A percentile compares a stretch with the other conserved stretches of the same genome.
phyloP scores from a whole-genome alignment of 2,888 invertebrate species.

The Leistus spinibarbis region DNA sequence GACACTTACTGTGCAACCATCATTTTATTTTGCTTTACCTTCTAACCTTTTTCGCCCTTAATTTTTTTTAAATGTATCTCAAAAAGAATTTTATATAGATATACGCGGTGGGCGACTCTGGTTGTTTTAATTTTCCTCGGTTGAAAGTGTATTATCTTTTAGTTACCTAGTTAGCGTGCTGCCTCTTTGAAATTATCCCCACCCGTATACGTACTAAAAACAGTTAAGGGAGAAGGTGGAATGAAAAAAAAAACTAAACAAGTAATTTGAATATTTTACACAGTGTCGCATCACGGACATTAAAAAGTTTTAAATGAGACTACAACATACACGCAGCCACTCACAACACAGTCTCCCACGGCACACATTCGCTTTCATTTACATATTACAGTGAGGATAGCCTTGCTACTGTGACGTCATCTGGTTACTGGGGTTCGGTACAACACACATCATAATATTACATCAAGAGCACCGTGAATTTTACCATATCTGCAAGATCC shows the following conservation, averaged over 20 bases:
- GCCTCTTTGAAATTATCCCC: conserved; percentile 31
- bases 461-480: background rate
- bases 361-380: conserved; percentile 45
- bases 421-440: conserved; percentile 2
- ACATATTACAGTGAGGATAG: conserved; percentile 42
- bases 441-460: background rate
- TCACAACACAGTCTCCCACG: conserved; percentile 37
- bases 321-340: conserved; percentile 42
- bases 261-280: conserved; percentile 45
- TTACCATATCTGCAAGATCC: background rate
- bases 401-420: conserved; percentile 23
- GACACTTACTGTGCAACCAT: background rate
- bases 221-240: conserved; percentile 17
- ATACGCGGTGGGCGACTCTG: background rate
- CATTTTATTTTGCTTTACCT: background rate
- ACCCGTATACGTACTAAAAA: conserved; percentile 25
- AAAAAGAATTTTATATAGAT: background rate
- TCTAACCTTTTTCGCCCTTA: background rate
- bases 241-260: conserved; percentile 41
- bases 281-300: conserved; percentile 45
- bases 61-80: background rate
- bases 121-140: conserved; percentile 33
- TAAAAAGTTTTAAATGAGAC: conserved; percentile 45
- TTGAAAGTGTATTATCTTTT: conserved; percentile 37
- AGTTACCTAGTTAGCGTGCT: conserved; percentile 36